Evolutionary conservation across 2,113 vertebrate genomes (phyloP), one percentile per base, ranked within the genome.

Genomic region (Melanotaenia duboulayi): DNA sequence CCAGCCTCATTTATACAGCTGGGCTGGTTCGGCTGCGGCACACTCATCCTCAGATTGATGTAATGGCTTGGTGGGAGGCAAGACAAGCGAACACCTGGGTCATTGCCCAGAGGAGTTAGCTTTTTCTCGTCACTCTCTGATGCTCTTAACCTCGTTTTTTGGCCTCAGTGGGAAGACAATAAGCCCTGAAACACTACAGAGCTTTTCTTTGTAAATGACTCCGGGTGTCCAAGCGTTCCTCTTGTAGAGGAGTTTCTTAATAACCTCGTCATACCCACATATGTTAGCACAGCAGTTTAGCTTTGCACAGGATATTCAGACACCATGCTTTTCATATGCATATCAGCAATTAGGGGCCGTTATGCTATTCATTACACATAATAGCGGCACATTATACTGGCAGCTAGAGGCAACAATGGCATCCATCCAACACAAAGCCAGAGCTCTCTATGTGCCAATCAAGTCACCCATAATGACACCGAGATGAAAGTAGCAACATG

Each of bases 261-360:
- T 70, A 65, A 63, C 81, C 35, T 68, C 32, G 4, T 64, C 81
- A 13, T 51, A 2, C 35, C 50, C 62, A 32, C 60, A 25, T 74
- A 56, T 67, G 63, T 71, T 81, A 71, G 68, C 69, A 77, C 75
- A 59, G 58, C 25, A 25, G 70, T 67, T 62, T 23, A 37, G 72
- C 67, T 63, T 9, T 10, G 46, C 40, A 1, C 57, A 44, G 57
- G 76, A 72, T 71, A 65, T 85, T 74, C 77, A 83, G 78, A 76
- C 73, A 28, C 23, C 3, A 1, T 1, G 23, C 83, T 62, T 84
- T 92, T 90, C 89, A 90, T 81, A 91, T 91, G 91, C 78, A 88
- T 84, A 92, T 91, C 75, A 90, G 88, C 87, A 91, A 91, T 92
- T 89, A 91, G 65, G 44, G 85, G 65, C 81, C 25, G 63, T 89